A percentile compares a stretch with the other conserved stretches of the same genome.
phyloP scores from a whole-genome alignment of 2,888 invertebrate genomes.

The Chaetogeoica ovagalla region DNA sequence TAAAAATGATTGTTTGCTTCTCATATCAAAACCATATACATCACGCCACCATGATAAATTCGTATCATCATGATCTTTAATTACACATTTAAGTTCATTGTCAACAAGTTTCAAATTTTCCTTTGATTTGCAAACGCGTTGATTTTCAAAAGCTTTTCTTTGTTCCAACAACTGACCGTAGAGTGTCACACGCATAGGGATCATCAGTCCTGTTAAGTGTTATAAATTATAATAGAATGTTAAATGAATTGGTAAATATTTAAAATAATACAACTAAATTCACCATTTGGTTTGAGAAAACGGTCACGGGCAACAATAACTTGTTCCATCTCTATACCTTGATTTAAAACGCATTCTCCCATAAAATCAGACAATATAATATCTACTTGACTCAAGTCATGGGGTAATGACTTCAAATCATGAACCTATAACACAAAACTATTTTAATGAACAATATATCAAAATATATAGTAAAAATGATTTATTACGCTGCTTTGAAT shows the following conservation, averaged over 20 bases:
- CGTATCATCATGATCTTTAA: neutral
- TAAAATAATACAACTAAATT: neutral
- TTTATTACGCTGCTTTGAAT: constrained; percentile 37
- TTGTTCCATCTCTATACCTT: constrained; percentile 36
- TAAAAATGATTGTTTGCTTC: neutral
- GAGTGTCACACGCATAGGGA: constrained; percentile 24
- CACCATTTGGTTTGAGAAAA: constrained; percentile 35
- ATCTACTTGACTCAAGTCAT: constrained; percentile 18
- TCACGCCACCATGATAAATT: constrained; percentile 31
- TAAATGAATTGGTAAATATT: too few relatives aligned
- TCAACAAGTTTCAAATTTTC: neutral
- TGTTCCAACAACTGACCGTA: constrained; percentile 30
- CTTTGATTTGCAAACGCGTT: neutral
- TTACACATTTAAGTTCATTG: neutral
- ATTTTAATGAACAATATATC: neutral
- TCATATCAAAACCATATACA: constrained; percentile 48
- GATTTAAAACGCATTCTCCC: constrained; percentile 31
- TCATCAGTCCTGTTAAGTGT: constrained; percentile 17
- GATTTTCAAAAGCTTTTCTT: constrained; percentile 14
- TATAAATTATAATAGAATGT: too few relatives aligned
- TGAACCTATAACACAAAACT: constrained; percentile 21
- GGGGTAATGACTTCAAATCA: constrained; percentile 23
- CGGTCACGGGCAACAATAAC: constrained; percentile 31
- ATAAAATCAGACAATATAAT: constrained; percentile 40
- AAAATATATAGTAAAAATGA: neutral